Percentiles rank a stretch among this genome's conserved stretches.
Evolutionary conservation across 2,797 vertebrate genomes (phyloP).

Genomic region (Poecilia velifera): DNA sequence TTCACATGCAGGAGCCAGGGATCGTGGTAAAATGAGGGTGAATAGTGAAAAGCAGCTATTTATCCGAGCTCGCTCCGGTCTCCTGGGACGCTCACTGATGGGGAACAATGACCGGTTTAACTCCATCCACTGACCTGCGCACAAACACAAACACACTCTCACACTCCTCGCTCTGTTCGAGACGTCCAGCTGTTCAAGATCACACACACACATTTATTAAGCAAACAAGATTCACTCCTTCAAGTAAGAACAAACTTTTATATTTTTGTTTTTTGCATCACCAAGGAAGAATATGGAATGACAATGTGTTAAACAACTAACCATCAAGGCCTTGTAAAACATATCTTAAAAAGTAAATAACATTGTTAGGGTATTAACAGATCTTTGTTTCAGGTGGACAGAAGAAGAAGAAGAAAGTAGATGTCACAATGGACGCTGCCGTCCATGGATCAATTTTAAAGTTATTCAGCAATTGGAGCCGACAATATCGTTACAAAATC

Average conservation of each 20-base stretch:
- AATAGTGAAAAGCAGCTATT: conserved; percentile 73
- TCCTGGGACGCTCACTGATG: conserved; percentile 45
- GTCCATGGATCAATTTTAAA: background rate
- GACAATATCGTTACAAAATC: too few relatives aligned
- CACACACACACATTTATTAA: conserved; percentile 3
- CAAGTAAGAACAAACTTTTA: background rate
- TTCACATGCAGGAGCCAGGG: conserved; percentile 29
- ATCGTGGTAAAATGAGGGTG: conserved; percentile 55
- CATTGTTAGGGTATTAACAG: background rate
- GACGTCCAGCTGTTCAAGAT: conserved; percentile 2
- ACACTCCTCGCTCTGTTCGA: conserved; percentile 9
- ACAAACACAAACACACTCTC: conserved; percentile 28
- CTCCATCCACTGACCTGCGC: conserved; percentile 45
- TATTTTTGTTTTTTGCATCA: background rate
- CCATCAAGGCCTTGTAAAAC: background rate
- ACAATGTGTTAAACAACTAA: background rate
- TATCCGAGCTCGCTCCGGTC: conserved; percentile 54
- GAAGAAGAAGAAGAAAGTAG: too few relatives aligned
- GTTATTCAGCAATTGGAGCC: too few relatives aligned
- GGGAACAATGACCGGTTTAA: conserved; percentile 66
- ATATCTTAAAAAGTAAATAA: background rate
- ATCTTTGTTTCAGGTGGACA: background rate
- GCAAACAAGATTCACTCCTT: background rate
- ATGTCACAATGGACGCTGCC: too few relatives aligned
- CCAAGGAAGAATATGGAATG: background rate